Conservation (phyloP, 2,113 vertebrate species). For the Brachyhypopomus gauderio region DNA sequence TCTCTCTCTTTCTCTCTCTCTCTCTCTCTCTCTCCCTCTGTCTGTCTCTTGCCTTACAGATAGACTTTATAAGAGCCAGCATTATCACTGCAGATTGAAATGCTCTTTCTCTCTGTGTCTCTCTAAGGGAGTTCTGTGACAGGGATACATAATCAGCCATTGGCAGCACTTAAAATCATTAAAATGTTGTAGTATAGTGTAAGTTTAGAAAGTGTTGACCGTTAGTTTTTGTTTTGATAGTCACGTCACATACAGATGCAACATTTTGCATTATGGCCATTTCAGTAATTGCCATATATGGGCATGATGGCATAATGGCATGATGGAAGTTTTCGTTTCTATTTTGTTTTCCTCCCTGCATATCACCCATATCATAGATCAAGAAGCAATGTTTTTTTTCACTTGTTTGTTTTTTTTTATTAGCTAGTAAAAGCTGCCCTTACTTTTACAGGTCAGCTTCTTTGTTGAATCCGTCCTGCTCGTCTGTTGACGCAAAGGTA, state of each 20-base stretch:
- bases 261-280: no score
- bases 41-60: neutral
- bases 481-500: conserved; percentile 73
- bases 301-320: no score
- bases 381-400: no score
- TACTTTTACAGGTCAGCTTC: conserved; percentile 65
- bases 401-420: neutral
- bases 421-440: conserved; percentile 27
- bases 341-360: no score
- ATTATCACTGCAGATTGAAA: conserved; percentile 14
- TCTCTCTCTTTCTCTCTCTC: conserved; percentile 25
- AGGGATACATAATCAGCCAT: conserved; percentile 12
- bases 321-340: no score
- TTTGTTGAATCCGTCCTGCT: conserved; percentile 62
- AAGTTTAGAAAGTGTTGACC: neutral
- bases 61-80: neutral
- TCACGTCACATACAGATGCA: neutral
- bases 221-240: neutral
- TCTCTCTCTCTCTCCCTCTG: conserved; percentile 11
- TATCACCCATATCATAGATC: no score
- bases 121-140: neutral
- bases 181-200: neutral
- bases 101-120: conserved; percentile 21
- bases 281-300: no score
- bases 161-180: conserved; percentile 3